A percentile compares a stretch with the other conserved stretches of the same genome.
Conservation (phyloP, 2,797 vertebrate genomes). For the Oophaga sylvatica region DNA sequence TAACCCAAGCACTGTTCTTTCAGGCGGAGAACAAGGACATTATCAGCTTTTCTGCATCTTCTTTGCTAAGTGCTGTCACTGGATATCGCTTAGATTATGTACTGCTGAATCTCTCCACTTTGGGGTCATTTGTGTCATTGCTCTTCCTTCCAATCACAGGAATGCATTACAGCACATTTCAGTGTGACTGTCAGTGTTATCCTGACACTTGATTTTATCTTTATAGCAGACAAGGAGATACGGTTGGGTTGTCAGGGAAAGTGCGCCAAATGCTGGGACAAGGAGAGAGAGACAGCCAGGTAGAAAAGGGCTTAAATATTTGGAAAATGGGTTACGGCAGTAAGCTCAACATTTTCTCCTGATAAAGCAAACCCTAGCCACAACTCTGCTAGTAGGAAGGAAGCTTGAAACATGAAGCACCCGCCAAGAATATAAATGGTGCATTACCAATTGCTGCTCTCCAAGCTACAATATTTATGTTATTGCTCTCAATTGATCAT, state of each 20-base stretch:
- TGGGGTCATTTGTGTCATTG: conserved; percentile 22
- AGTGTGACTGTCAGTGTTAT: background rate
- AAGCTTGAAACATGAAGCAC: background rate
- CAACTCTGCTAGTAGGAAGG: background rate
- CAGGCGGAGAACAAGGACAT: conserved; percentile 9
- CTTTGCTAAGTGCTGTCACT: conserved; percentile 55
- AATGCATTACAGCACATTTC: background rate
- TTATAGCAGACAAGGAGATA: background rate
- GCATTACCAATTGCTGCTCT: background rate
- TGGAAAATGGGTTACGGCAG: background rate
- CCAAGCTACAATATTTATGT: background rate
- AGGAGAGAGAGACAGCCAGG: background rate
- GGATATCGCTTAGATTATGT: conserved; percentile 31
- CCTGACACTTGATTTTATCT: background rate
- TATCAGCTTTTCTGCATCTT: conserved; percentile 36
- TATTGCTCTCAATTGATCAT: no score
- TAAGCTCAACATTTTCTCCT: background rate
- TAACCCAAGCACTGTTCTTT: conserved; percentile 20
- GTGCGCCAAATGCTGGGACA: background rate
- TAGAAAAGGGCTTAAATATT: background rate
- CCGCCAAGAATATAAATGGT: background rate
- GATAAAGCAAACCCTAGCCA: background rate
- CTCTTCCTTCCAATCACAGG: conserved; percentile 21
- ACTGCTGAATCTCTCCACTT: conserved; percentile 18
- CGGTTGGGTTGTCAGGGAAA: background rate